These are phyloP conservation scores for Campopleginae sp. DNA, from an alignment of 2,888 invertebrate species.

Conservation along the genomic window DNA sequence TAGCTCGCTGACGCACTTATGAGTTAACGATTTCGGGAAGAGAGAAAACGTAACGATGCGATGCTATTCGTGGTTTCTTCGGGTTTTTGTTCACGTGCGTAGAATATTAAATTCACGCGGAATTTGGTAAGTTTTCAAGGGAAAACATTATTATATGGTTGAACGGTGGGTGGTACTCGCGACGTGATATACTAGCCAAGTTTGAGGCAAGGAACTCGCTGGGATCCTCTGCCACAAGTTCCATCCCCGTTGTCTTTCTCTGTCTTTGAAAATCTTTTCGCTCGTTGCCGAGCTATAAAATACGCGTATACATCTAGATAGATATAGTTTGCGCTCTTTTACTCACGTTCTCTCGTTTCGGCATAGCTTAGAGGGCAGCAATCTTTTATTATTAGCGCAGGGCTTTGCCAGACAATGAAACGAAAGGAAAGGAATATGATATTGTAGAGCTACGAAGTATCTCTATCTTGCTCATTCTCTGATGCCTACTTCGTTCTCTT, in stretches of 20 bases:
- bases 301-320: not conserved
- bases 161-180: conserved; percentile 71
- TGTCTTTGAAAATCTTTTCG: conserved; percentile 53
- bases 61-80: conserved; percentile 12
- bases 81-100: conserved; percentile 74
- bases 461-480: conserved; percentile 3
- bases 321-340: conserved; percentile 58
- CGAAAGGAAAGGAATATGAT: conserved; percentile 84
- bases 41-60: conserved; percentile 7
- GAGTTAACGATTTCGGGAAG: conserved; percentile 13
- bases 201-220: conserved; percentile 76
- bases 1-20: not conserved
- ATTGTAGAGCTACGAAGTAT: conserved; percentile 80
- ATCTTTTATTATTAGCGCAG: conserved; percentile 85
- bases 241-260: conserved; percentile 53
- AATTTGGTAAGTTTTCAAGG: conserved; percentile 82
- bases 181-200: conserved; percentile 83
- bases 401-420: conserved; percentile 84
- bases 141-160: conserved; percentile 77
- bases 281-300: conserved; percentile 42
- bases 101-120: conserved; percentile 83
- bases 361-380: conserved; percentile 83
- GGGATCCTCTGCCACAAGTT: conserved; percentile 58
- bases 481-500: conserved; percentile 25
- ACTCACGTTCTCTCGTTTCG: conserved; percentile 68